Base-by-base conservation (phyloP, 1,140 invertebrate species). In the Varroa destructor region DNA sequence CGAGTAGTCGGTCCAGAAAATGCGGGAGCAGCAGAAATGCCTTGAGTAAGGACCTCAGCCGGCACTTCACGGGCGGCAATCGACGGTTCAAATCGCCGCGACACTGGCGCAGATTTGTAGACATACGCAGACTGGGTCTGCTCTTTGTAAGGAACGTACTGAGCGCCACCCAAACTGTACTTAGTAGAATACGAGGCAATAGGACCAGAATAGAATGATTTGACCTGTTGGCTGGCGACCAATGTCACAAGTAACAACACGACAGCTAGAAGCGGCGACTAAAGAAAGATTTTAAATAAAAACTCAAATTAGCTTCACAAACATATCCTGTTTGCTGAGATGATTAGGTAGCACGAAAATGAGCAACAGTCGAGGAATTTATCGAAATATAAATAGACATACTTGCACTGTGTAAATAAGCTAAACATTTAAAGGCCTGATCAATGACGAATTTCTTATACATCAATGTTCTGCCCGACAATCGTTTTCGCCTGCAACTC, bases 191-290 rank as follows among this genome's bases (percentile, higher is more conserved):
- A 67, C 37, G 61, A 67, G 37, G 61, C 61, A 2, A 67, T 46
- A 12, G 61, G 61, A 4, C 61, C 61, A 12, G 61, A 25, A 46
- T 67, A 67, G 61, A 67, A 67, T 40, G 61, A 67, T 67, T 40
- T 67, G 40, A 67, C 61, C 37, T 67, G 61, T 46, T 67, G 61
- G 46, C 61, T 37, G 14, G 61, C 61, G 8, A 46, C 37, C 61
- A 67, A 12, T 12, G 46, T 14, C 40, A 46, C 12, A 12, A 40
- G 12, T 12, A 46, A 40, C 10, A 37, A 67, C 12, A 67, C 2
- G 10, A 67, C 37, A 8, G 61, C 61, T 8, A 51, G 4, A 37
- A 67, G 40, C 14, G 61, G 61, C 10, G 40, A 46, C 61, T 67
- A 37, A 37, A 67, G 40, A 14, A n/a, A 40, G 8, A 8, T 8